These are phyloP conservation scores for Nannoperca obscura DNA, from an alignment of 2,797 vertebrate species.

Conservation along the genomic window DNA sequence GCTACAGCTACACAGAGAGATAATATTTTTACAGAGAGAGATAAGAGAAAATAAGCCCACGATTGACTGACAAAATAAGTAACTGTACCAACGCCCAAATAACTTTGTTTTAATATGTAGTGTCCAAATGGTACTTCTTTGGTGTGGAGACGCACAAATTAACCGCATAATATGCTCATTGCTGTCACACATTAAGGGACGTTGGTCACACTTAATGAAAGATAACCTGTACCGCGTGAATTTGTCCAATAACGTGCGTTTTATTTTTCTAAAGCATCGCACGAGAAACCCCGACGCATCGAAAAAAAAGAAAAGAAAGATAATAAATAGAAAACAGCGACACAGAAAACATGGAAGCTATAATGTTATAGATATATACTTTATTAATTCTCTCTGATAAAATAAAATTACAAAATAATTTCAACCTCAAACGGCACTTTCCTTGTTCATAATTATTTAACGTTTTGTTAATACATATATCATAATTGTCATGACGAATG, in stretches of 20 bases:
- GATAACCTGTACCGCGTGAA: background rate
- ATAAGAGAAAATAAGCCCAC: background rate
- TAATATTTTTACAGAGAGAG: background rate
- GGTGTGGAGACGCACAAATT: background rate
- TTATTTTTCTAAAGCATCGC: background rate
- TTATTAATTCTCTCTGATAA: constrained; percentile 92
- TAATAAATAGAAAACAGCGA: constrained; percentile 1
- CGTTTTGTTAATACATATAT: constrained; percentile 85
- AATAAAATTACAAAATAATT: constrained; percentile 93
- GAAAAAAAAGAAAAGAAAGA: background rate
- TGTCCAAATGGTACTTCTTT: background rate
- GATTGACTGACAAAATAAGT: background rate
- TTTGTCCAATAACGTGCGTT: background rate
- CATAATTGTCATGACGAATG: constrained; percentile 86
- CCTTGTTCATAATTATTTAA: constrained; percentile 86
- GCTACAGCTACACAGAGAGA: background rate
- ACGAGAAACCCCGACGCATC: background rate
- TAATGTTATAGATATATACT: constrained; percentile 90
- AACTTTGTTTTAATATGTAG: background rate
- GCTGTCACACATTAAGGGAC: no score
- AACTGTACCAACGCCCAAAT: background rate
- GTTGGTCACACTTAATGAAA: background rate
- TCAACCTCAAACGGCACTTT: constrained; percentile 88
- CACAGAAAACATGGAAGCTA: constrained; percentile 65
- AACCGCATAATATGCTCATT: background rate